Conservation (phyloP, 2,888 invertebrate species). For the Agelastica alni region DNA sequence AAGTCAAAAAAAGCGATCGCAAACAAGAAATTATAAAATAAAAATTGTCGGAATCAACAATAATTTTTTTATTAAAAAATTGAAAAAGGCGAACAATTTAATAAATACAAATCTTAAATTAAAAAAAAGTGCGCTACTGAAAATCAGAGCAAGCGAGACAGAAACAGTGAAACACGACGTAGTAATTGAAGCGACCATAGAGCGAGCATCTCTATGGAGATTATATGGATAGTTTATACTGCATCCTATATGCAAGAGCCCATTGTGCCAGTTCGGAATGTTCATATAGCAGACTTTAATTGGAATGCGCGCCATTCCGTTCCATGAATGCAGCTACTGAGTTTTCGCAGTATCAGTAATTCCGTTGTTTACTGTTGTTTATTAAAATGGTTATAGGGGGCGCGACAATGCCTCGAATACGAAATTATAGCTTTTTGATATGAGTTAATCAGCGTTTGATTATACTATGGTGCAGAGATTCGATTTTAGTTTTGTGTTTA, state of each 20-base stretch:
- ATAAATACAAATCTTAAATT: too few relatives aligned
- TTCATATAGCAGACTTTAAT: slow-evolving; percentile 48
- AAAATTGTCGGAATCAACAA: too few relatives aligned
- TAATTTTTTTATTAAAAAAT: too few relatives aligned
- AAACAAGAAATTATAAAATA: too few relatives aligned
- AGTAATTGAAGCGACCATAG: slow-evolving; percentile 15
- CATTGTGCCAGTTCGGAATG: slow-evolving; percentile 48
- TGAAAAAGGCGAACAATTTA: too few relatives aligned
- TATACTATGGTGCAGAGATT: too few relatives aligned
- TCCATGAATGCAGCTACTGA: slow-evolving; percentile 45
- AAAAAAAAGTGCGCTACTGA: neutral
- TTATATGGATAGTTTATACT: slow-evolving; percentile 41
- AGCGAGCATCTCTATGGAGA: slow-evolving; percentile 24
- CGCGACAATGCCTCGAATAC: neutral
- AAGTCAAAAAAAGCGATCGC: too few relatives aligned
- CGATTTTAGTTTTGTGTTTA: too few relatives aligned
- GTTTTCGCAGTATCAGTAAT: slow-evolving; percentile 47
- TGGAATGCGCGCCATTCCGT: slow-evolving; percentile 49
- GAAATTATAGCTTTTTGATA: slow-evolving; percentile 13
- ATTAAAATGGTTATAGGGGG: slow-evolving; percentile 27
- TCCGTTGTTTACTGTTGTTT: slow-evolving; percentile 40
- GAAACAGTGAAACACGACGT: slow-evolving; percentile 19
- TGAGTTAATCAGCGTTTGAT: slow-evolving; percentile 21
- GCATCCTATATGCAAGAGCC: slow-evolving; percentile 50
- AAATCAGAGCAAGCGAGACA: neutral